phyloP scores from a whole-genome alignment of 2,797 vertebrate genomes.

The Morus bassanus region DNA sequence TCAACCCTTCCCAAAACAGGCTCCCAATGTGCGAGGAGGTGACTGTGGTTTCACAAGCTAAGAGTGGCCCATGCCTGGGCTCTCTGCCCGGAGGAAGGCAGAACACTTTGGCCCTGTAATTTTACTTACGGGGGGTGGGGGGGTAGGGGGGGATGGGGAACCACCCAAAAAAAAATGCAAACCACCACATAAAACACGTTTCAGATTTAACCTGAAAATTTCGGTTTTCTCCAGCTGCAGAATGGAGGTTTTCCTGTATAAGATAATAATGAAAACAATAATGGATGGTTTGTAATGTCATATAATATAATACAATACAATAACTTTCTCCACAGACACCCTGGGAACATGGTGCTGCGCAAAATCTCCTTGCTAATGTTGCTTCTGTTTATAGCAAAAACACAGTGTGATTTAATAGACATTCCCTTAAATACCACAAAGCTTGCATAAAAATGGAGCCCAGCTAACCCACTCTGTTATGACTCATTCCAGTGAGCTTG shows the following conservation, averaged over 20 bases:
- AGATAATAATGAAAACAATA: background rate
- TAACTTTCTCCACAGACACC: background rate
- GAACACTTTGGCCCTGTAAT: background rate
- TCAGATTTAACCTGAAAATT: background rate
- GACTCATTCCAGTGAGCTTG: background rate
- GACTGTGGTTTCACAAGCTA: background rate
- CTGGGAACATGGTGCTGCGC: background rate
- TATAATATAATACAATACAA: background rate
- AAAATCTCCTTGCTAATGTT: background rate
- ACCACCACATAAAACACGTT: background rate
- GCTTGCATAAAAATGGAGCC: accelerated
- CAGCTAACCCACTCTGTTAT: background rate
- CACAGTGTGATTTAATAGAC: background rate
- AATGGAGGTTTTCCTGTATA: background rate
- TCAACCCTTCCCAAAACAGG: background rate
- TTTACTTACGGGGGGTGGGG: accelerated
- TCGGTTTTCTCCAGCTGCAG: background rate
- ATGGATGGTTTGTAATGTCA: background rate
- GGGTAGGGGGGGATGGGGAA: too few relatives aligned
- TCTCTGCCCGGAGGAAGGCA: background rate
- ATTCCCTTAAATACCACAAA: background rate
- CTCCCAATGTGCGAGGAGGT: background rate
- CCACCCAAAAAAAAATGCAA: accelerated
- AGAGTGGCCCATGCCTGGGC: background rate
- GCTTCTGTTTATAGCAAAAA: background rate